These are phyloP conservation scores for Gymnorhina tibicen DNA, from an alignment of 2,113 vertebrate genomes.

Conservation along the genomic window DNA sequence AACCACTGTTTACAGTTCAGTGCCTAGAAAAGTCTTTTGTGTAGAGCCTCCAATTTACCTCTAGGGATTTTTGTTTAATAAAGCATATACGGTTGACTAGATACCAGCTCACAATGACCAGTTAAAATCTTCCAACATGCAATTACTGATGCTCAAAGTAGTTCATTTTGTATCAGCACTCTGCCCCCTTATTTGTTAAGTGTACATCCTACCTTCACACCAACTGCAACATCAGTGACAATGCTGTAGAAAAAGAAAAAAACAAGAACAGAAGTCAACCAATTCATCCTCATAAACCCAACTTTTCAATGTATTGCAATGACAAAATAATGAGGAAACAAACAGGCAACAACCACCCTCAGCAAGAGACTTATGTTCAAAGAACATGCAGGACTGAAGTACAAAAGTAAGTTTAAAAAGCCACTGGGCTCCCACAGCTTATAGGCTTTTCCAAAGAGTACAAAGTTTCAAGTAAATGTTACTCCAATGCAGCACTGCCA, in stretches of 20 bases:
- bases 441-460: background rate
- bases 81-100: background rate
- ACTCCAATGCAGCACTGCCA: background rate
- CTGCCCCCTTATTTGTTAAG: conserved; percentile 22
- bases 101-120: background rate
- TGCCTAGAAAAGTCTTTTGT: background rate
- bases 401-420: background rate
- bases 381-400: background rate
- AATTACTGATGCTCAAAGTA: background rate
- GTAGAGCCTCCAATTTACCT: background rate
- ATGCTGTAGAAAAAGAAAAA: conserved; percentile 76
- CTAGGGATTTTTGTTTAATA: background rate
- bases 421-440: background rate
- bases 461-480: background rate
- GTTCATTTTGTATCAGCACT: background rate
- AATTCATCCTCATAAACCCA: background rate
- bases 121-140: background rate
- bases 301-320: background rate
- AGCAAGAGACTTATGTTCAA: background rate
- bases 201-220: conserved; percentile 88
- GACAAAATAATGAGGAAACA: background rate
- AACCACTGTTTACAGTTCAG: background rate
- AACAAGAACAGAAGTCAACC: background rate
- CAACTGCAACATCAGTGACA: conserved; percentile 95
- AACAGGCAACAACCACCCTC: background rate